Percentiles rank a stretch among this genome's conserved stretches.
These are phyloP conservation scores for Phania funesta DNA, from an alignment of 2,888 invertebrate genomes.

Conservation along the genomic window DNA sequence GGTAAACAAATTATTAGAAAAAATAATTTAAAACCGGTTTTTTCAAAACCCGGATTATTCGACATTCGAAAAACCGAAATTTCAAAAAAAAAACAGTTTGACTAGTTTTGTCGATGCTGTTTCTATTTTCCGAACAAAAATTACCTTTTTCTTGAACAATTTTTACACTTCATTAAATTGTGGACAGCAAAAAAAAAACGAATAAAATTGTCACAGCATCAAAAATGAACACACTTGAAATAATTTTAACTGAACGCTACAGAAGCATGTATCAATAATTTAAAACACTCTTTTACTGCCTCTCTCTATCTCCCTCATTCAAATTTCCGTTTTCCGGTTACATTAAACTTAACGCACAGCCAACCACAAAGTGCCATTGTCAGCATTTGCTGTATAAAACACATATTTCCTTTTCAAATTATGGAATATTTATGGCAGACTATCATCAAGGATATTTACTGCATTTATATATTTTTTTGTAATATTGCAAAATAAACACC, in stretches of 20 bases:
- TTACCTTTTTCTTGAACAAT: conserved; percentile 11
- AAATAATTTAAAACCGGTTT: too few relatives aligned
- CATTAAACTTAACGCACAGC: conserved; percentile 22
- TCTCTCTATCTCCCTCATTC: neutral
- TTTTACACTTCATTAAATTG: neutral
- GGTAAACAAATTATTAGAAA: too few relatives aligned
- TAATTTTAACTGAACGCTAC: neutral
- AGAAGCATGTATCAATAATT: neutral
- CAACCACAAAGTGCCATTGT: conserved; percentile 9
- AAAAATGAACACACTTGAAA: neutral
- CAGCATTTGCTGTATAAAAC: conserved; percentile 30
- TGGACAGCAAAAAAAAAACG: neutral
- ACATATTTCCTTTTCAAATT: neutral
- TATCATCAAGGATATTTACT: conserved; percentile 8
- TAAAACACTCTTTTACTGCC: neutral
- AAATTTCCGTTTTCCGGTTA: conserved; percentile 63
- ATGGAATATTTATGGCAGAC: conserved; percentile 20
- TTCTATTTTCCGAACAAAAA: too few relatives aligned
- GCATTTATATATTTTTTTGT: neutral
- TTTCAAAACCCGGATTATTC: too few relatives aligned
- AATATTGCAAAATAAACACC: neutral
- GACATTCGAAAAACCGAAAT: too few relatives aligned
- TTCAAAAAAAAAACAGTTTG: too few relatives aligned
- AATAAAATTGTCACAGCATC: conserved; percentile 26
- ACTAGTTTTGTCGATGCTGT: too few relatives aligned